Evolutionary conservation across 2,797 vertebrate species (phyloP).

Genomic region (Tarsius wallacei): DNA sequence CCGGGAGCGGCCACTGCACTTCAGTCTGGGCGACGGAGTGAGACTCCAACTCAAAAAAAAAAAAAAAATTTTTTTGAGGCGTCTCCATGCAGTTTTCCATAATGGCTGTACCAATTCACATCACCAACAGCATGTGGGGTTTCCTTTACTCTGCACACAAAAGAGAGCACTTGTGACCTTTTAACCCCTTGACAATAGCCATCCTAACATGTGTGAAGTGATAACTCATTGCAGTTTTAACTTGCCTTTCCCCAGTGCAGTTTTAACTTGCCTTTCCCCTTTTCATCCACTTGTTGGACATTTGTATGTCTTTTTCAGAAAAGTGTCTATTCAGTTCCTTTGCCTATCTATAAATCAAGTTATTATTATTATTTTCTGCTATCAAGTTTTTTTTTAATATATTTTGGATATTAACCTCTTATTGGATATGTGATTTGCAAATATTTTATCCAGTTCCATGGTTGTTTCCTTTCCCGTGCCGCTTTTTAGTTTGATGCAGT

Average conservation of each 20-base stretch:
- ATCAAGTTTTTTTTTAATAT: neutral
- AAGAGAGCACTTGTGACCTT: neutral
- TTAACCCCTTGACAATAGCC: neutral
- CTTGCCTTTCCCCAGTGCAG: neutral
- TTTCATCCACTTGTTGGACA: neutral
- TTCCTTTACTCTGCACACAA: neutral
- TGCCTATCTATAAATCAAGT: neutral
- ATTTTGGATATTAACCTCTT: neutral
- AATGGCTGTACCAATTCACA: neutral
- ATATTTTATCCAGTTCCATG: neutral
- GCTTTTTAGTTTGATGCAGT: neutral
- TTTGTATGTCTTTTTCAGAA: neutral
- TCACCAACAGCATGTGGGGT: neutral
- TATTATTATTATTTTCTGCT: neutral
- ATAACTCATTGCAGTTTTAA: neutral
- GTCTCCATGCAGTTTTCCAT: neutral
- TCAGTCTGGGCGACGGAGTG: too few relatives aligned
- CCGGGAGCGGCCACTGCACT: too few relatives aligned
- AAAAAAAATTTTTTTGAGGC: too few relatives aligned
- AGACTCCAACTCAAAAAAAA: too few relatives aligned
- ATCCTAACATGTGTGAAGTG: neutral
- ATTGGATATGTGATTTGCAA: neutral
- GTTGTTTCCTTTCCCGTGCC: neutral
- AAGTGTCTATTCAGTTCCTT: neutral
- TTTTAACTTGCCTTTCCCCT: neutral